A percentile compares a stretch with the other conserved stretches of the same genome.
Conservation (phyloP, 1,140 invertebrate species). For the Heliconius hermathena region DNA sequence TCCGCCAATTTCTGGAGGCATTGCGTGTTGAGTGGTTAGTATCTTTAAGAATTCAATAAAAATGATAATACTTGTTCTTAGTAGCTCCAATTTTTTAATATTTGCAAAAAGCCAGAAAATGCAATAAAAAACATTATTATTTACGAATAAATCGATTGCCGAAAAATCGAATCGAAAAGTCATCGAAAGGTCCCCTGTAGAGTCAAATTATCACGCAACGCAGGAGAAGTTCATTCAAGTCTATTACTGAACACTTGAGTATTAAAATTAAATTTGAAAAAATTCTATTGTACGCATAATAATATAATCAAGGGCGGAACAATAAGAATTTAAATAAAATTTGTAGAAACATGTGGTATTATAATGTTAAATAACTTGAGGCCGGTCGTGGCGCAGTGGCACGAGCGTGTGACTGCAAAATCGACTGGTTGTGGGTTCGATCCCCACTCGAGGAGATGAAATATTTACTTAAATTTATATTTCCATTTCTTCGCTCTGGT, state of each 20-base stretch:
- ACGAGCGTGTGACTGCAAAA: too few species aligned
- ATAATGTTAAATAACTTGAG: too few species aligned
- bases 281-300: constrained; percentile 49
- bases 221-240: constrained; percentile 56
- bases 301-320: constrained; percentile 37
- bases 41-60: neutral
- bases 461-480: too few species aligned
- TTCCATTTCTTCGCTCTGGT: too few species aligned
- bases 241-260: constrained; percentile 62
- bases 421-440: too few species aligned
- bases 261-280: constrained; percentile 60
- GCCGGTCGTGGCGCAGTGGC: too few species aligned
- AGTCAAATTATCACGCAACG: constrained; percentile 37
- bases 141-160: neutral
- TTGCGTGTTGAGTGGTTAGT: too few species aligned
- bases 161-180: constrained; percentile 7
- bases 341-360: too few species aligned
- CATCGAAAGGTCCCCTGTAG: constrained; percentile 47
- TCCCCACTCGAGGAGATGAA: too few species aligned
- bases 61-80: neutral
- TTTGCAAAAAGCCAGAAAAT: neutral
- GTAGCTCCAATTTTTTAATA: neutral
- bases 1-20: too few species aligned
- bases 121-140: neutral
- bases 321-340: constrained; percentile 21